These are phyloP conservation scores for Bombylius major DNA, from an alignment of 2,888 invertebrate genomes.

Conservation along the genomic window DNA sequence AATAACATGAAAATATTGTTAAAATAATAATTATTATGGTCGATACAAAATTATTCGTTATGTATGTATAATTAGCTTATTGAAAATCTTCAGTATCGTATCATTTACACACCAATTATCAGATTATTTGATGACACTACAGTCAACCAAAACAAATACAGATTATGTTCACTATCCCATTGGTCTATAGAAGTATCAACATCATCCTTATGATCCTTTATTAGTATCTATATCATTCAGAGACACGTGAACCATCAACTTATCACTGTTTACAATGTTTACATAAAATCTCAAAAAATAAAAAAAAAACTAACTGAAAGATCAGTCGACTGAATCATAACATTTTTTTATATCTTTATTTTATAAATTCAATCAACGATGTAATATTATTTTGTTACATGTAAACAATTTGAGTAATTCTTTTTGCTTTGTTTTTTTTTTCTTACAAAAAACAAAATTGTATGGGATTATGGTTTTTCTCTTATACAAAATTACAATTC, in stretches of 20 bases:
- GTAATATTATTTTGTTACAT: neutral
- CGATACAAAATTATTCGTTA: too few relatives aligned
- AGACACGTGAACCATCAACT: neutral
- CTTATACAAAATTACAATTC: too few relatives aligned
- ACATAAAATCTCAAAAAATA: neutral
- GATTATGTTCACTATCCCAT: too few relatives aligned
- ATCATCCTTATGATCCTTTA: too few relatives aligned
- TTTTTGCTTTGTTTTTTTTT: too few relatives aligned
- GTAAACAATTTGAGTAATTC: neutral
- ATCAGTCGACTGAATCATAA: neutral
- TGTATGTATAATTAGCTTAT: too few relatives aligned
- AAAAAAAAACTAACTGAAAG: neutral
- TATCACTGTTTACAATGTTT: neutral
- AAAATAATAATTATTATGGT: too few relatives aligned
- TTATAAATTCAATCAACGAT: neutral
- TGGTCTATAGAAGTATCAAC: too few relatives aligned
- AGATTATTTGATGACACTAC: constrained; percentile 4
- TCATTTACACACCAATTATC: constrained; percentile 8
- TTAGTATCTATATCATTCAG: neutral
- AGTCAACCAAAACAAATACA: neutral
- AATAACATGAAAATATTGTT: too few relatives aligned
- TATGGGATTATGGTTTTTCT: too few relatives aligned
- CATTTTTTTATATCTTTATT: too few relatives aligned
- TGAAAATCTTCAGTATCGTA: neutral
- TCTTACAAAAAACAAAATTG: too few relatives aligned